These are phyloP conservation scores for Centroberyx gerrardi DNA, from an alignment of 2,797 vertebrate genomes.

Conservation along the genomic window DNA sequence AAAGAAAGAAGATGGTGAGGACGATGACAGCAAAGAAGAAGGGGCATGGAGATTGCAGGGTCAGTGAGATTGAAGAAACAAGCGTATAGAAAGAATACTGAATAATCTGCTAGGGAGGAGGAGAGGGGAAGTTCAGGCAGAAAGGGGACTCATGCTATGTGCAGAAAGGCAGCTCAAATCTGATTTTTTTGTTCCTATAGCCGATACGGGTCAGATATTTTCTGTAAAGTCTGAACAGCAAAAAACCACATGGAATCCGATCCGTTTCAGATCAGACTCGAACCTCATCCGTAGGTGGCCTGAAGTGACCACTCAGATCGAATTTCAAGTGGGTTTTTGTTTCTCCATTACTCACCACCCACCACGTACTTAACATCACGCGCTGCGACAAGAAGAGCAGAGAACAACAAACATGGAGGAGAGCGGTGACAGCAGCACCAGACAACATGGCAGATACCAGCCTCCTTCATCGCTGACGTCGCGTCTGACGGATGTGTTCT, in stretches of 20 bases:
- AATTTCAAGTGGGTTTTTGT: not conserved
- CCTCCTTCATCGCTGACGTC: no score
- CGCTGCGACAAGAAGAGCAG: constrained; percentile 23
- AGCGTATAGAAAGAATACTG: not conserved
- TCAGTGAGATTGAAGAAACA: constrained; percentile 26
- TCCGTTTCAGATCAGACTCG: constrained; percentile 18
- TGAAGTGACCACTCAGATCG: constrained; percentile 5
- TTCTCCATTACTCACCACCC: not conserved
- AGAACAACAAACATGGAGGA: constrained; percentile 38
- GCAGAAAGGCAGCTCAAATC: constrained; percentile 15
- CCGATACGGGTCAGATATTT: no score
- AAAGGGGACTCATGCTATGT: not conserved
- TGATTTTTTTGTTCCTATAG: not conserved
- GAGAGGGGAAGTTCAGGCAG: not conserved
- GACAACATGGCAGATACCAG: no score
- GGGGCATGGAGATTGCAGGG: constrained; percentile 7
- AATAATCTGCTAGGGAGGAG: not conserved
- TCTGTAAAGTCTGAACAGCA: no score
- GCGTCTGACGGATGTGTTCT: no score
- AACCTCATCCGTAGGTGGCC: constrained; percentile 23
- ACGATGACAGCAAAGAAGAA: constrained; percentile 22
- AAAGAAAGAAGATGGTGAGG: constrained; percentile 24
- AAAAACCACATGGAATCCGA: no score
- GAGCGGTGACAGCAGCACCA: not conserved
- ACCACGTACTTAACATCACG: constrained; percentile 29